These are phyloP conservation scores for Phenganax marumi DNA, from an alignment of 92 coral and sea anemone species.

Conservation along the genomic window DNA sequence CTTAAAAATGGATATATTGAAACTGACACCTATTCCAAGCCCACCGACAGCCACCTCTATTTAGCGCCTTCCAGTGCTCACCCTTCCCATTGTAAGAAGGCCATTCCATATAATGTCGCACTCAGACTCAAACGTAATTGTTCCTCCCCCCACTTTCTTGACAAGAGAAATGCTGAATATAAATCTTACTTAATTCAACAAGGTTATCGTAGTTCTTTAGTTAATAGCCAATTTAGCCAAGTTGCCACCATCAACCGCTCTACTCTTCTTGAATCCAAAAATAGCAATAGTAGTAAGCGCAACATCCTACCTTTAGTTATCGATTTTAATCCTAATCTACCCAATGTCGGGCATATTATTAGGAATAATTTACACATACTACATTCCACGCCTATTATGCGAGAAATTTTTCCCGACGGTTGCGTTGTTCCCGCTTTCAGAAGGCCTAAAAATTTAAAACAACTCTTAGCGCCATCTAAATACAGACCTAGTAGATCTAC, in stretches of 20 bases:
- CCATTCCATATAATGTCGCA: slow-evolving; percentile 38
- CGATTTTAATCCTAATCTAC: slow-evolving; percentile 48
- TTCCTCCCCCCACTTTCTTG: slow-evolving; percentile 1
- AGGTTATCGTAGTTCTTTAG: slow-evolving; percentile 3
- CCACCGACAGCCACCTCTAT: slow-evolving; percentile 36
- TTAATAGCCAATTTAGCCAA: not conserved
- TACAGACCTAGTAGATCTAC: not conserved
- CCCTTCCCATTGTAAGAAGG: slow-evolving; percentile 23
- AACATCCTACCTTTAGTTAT: slow-evolving; percentile 39
- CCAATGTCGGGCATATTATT: slow-evolving; percentile 23
- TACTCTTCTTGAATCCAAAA: not conserved
- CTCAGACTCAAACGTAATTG: slow-evolving; percentile 22
- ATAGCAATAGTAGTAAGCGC: slow-evolving; percentile 8
- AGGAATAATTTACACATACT: slow-evolving; percentile 20
- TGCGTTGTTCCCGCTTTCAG: not conserved
- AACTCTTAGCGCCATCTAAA: slow-evolving; percentile 1
- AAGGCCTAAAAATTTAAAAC: not conserved
- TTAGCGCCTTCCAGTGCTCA: slow-evolving; percentile 8
- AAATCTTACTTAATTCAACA: slow-evolving; percentile 27
- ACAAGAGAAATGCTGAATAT: slow-evolving; percentile 19
- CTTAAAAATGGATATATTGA: slow-evolving; percentile 6
- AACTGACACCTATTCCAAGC: slow-evolving; percentile 28
- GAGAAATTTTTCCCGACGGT: not conserved
- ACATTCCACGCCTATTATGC: not conserved
- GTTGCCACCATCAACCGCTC: not conserved